phyloP scores from a whole-genome alignment of 2,797 vertebrate genomes.

The Clarias pachynema region DNA sequence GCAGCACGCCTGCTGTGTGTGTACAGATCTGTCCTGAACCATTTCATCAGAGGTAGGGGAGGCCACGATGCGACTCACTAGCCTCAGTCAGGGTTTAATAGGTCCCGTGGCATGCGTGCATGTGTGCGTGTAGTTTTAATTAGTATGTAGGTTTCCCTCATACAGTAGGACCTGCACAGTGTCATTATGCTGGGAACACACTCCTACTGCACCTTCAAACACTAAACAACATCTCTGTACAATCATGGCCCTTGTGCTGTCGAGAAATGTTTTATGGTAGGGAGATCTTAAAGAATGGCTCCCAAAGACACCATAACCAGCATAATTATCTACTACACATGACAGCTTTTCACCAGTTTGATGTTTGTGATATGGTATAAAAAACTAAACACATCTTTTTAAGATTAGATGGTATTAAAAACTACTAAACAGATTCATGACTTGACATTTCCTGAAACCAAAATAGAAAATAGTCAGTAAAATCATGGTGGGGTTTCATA shows the following conservation, averaged over 20 bases:
- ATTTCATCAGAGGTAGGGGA: conserved; percentile 40
- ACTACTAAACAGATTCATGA: not conserved
- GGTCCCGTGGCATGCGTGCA: not conserved
- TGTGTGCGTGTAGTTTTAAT: conserved; percentile 62
- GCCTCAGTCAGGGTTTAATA: conserved; percentile 35
- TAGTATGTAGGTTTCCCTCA: conserved; percentile 66
- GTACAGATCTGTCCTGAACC: conserved; percentile 27
- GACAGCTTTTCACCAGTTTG: not conserved
- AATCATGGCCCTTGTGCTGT: conserved; percentile 6
- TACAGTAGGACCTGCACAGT: conserved; percentile 64
- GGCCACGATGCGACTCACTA: conserved; percentile 32
- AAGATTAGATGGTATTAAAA: not conserved
- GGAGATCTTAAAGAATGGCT: not conserved
- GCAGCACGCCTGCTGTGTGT: conserved; percentile 12
- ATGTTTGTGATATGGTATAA: not conserved
- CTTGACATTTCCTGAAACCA: not conserved
- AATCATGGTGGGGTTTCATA: not conserved
- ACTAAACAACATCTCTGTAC: not conserved
- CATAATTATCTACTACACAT: not conserved
- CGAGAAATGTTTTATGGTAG: not conserved
- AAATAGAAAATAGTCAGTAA: not conserved
- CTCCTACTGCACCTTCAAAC: conserved; percentile 48
- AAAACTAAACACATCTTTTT: not conserved
- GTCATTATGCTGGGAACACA: conserved; percentile 67
- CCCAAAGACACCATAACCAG: not conserved